Evolutionary conservation across 2,113 vertebrate species (phyloP), one percentile per base, ranked within the genome.

Genomic region (Hassar affinis): DNA sequence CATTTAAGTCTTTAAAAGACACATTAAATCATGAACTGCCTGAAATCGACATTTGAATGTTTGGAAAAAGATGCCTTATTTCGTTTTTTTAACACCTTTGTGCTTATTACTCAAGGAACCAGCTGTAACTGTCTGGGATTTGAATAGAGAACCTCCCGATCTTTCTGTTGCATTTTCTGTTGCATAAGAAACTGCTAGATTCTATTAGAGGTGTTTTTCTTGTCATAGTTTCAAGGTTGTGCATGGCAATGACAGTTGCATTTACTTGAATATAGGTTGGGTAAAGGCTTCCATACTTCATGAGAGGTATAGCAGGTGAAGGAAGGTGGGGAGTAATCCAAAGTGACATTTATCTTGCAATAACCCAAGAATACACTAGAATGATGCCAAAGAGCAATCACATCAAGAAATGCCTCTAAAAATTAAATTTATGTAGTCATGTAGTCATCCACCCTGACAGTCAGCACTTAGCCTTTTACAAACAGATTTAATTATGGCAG

Each of bases 401-500:
- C 35, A 49, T 5, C 27, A 27, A 10, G 14, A 25, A 6, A 76
- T 54, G 30, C 15, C 51, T 72, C 14, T 7, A 74, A 74, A 74
- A 75, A 52, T 33, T 33, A 10, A 0, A 54, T 20, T 30, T 22
- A 22, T 3, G 35, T 12, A 54, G 49, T 76, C 27, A 22, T 3
- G 35, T 12, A 54, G 49, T 76, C 27, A 52, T 35, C 18, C 10
- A 14, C 20, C 11, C 10, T 54, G 49, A 56, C 5, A 56, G 51
- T 6, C 14, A 77, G 51, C 51, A 62, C 78, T 61, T 79, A 27
- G 35, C 57, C 33, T 27, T 79, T 64, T 62, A 49, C n/a, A 79
- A 79, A 59, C 75, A 45, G 35, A 47, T 56, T 49, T 83, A 49
- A 83, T 83, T 83, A 66, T 51, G 8, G 47, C 59, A 77, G 33